These are phyloP conservation scores for Brachyhypopomus occidentalis DNA, from an alignment of 2,113 vertebrate species.

Conservation along the genomic window DNA sequence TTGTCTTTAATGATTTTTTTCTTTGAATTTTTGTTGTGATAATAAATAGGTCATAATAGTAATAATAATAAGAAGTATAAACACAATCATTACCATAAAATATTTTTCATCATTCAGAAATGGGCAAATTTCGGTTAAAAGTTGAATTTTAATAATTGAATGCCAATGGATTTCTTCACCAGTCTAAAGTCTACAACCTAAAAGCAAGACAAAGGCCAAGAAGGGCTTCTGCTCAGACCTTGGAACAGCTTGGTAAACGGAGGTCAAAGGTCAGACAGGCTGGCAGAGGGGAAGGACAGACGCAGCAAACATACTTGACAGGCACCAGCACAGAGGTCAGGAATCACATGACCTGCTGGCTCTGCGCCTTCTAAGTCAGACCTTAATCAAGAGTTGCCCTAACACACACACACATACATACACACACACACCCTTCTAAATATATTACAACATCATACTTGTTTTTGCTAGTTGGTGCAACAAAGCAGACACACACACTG, in stretches of 20 bases:
- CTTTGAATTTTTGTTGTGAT: no score
- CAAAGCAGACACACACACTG: background rate
- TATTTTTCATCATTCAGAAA: no score
- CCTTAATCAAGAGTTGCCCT: background rate
- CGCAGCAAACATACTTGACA: background rate
- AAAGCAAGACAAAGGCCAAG: background rate
- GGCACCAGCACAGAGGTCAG: background rate
- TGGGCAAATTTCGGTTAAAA: no score
- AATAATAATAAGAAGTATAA: no score
- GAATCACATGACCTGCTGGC: background rate
- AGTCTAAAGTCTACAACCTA: background rate
- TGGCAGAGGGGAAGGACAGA: constrained; percentile 1
- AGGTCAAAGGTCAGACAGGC: constrained; percentile 16
- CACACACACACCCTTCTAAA: background rate
- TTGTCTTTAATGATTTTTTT: no score
- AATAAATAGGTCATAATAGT: background rate
- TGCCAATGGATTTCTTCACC: no score
- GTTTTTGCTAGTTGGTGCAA: constrained; percentile 4
- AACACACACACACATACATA: background rate
- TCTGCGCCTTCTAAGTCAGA: background rate
- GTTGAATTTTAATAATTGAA: no score
- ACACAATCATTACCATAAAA: no score
- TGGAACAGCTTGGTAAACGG: background rate
- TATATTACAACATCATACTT: background rate
- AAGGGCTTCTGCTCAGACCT: background rate